Conservation (phyloP, 2,797 vertebrate genomes). For the Poeciliopsis gracilis region DNA sequence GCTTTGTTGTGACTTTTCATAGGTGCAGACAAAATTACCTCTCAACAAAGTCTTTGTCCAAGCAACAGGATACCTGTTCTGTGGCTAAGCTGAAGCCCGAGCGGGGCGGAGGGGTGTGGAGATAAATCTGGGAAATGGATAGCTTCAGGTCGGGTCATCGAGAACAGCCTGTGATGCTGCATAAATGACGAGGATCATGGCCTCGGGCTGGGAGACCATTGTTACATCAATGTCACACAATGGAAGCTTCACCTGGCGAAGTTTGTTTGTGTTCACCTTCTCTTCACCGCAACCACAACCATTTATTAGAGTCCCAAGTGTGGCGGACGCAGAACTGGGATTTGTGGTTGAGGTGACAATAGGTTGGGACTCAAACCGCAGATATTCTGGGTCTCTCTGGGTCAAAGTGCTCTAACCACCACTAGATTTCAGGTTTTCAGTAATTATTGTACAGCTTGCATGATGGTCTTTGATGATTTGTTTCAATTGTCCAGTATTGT, state of each 20-base stretch:
- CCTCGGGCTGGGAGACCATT: constrained; percentile 56
- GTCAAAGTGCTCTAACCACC: constrained; percentile 4
- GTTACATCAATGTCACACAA: constrained; percentile 34
- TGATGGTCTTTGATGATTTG: not conserved
- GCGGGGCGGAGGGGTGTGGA: constrained; percentile 8
- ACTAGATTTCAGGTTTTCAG: not conserved
- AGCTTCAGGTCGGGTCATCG: constrained; percentile 63
- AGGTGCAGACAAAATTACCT: constrained; percentile 69
- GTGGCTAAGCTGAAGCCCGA: constrained; percentile 44
- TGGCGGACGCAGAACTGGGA: constrained; percentile 55
- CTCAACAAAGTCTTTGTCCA: constrained; percentile 66
- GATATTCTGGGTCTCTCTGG: not conserved
- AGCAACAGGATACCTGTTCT: constrained; percentile 54
- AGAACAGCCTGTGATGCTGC: constrained; percentile 48
- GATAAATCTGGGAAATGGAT: constrained; percentile 51
- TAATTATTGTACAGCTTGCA: not conserved
- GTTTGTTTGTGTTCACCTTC: constrained; percentile 63
- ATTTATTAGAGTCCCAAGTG: constrained; percentile 50
- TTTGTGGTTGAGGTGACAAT: constrained; percentile 51
- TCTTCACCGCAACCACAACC: constrained; percentile 45
- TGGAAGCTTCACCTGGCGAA: constrained; percentile 48
- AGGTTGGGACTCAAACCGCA: constrained; percentile 18
- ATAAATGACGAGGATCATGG: constrained; percentile 59
- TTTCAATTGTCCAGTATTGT: not conserved
- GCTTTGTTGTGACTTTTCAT: constrained; percentile 66